These are phyloP conservation scores for Pachycephala philippinensis DNA, from an alignment of 2,113 vertebrate genomes.

Conservation along the genomic window DNA sequence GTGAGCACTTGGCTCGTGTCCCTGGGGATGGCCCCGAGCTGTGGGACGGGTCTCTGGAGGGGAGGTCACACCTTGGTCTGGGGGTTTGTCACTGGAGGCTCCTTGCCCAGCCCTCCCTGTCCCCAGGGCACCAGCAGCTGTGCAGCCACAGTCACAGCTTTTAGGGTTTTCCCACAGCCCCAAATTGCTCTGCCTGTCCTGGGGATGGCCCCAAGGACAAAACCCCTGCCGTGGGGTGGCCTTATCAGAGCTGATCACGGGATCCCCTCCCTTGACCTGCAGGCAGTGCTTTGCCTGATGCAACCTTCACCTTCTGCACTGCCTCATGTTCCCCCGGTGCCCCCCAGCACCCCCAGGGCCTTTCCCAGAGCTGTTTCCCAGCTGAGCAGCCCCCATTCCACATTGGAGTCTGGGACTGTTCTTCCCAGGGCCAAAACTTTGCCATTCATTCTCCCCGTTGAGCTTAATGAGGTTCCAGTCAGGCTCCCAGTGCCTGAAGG, in stretches of 20 bases:
- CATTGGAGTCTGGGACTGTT: not conserved
- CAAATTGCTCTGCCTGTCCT: too few relatives aligned
- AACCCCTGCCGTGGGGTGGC: accelerated
- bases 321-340: not conserved
- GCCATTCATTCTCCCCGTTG: not conserved
- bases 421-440: not conserved
- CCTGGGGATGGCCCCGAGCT: too few relatives aligned
- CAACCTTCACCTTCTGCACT: not conserved
- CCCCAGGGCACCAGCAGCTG: not conserved
- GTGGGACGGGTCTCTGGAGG: not conserved
- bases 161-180: not conserved
- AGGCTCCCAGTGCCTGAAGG: not conserved
- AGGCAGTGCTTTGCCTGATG: not conserved
- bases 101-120: accelerated
- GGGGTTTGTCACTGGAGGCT: not conserved
- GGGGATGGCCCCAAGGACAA: not conserved
- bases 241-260: accelerated
- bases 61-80: not conserved
- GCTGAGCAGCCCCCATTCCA: not conserved
- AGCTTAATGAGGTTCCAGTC: not conserved
- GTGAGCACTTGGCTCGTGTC: constrained; percentile 40
- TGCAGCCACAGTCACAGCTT: accelerated
- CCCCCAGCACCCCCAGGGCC: not conserved
- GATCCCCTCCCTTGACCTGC: not conserved
- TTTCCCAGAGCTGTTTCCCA: not conserved